A percentile compares a stretch with the other conserved stretches of the same genome.
These are phyloP conservation scores for Nomada ruficornis DNA, from an alignment of 2,888 invertebrate species.

Conservation along the genomic window DNA sequence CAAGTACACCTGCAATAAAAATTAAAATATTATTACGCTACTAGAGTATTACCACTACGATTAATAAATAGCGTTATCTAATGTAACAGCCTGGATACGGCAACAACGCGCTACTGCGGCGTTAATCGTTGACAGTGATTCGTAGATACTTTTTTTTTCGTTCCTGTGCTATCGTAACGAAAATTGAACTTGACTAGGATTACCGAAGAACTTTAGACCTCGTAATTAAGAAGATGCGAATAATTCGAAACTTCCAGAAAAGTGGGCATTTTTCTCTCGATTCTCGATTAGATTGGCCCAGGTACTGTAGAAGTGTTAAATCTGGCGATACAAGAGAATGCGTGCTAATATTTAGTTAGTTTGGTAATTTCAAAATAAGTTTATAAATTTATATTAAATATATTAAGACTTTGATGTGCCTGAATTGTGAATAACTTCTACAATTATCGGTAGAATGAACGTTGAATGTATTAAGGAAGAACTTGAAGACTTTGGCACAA, in stretches of 20 bases:
- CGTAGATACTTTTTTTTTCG: conserved; percentile 39
- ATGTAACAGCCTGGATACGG: conserved; percentile 65
- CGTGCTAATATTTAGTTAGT: neutral
- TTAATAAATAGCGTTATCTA: conserved; percentile 62
- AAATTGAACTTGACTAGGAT: conserved; percentile 66
- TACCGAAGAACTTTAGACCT: conserved; percentile 49
- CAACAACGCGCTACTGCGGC: conserved; percentile 46
- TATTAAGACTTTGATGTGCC: neutral
- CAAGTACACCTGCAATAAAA: conserved; percentile 31
- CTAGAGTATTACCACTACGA: conserved; percentile 17
- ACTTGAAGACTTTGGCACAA: no score
- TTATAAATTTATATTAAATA: conserved; percentile 2
- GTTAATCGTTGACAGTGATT: conserved; percentile 62
- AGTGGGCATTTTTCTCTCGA: no score
- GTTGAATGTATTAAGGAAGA: no score
- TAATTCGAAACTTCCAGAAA: conserved; percentile 5
- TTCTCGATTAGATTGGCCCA: no score
- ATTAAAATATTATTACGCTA: conserved; percentile 32
- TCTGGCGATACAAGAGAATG: neutral
- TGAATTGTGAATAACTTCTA: no score
- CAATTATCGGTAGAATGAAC: no score
- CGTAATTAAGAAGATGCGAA: conserved; percentile 27
- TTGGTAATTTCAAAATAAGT: neutral
- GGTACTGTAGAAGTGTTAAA: no score
- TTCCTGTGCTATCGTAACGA: conserved; percentile 52